phyloP scores from a whole-genome alignment of 2,888 invertebrate genomes.

The Troglohyphantes excavatus region DNA sequence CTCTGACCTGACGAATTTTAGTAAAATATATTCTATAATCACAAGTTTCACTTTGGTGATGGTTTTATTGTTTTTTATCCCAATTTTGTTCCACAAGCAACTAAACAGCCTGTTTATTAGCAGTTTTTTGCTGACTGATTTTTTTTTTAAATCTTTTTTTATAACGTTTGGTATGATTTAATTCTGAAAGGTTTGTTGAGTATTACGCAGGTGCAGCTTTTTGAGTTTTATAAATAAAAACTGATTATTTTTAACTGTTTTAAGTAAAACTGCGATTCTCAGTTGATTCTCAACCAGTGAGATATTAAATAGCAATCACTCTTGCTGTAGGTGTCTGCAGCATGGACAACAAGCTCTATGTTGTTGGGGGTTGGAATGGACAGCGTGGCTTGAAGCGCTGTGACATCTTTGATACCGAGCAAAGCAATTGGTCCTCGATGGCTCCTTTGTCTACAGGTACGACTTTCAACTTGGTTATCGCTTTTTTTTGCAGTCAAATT shows the following conservation, averaged over 20 bases:
- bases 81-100: constrained; percentile 48
- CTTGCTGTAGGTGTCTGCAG: constrained; percentile 86
- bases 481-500: too few relatives aligned
- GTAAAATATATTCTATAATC: too few relatives aligned
- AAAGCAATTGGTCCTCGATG: constrained; percentile 87
- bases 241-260: constrained; percentile 1
- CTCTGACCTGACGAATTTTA: too few relatives aligned
- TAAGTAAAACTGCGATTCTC: neutral
- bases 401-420: constrained; percentile 87
- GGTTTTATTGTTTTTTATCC: neutral
- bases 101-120: constrained; percentile 61
- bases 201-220: constrained; percentile 13
- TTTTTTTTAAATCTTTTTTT: constrained; percentile 7
- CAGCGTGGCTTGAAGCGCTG: constrained; percentile 88
- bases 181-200: neutral
- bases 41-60: neutral
- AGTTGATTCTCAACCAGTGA: neutral
- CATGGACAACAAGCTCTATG: constrained; percentile 87
- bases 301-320: constrained; percentile 38
- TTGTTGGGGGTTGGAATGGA: constrained; percentile 91
- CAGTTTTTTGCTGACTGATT: constrained; percentile 16
- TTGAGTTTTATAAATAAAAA: neutral
- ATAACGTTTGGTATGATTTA: constrained; percentile 9
- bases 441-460: constrained; percentile 87
- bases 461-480: too few relatives aligned